Percentiles rank a stretch among this genome's conserved stretches.
Conservation (phyloP, 1,140 invertebrate species). For the Delia radicum region DNA sequence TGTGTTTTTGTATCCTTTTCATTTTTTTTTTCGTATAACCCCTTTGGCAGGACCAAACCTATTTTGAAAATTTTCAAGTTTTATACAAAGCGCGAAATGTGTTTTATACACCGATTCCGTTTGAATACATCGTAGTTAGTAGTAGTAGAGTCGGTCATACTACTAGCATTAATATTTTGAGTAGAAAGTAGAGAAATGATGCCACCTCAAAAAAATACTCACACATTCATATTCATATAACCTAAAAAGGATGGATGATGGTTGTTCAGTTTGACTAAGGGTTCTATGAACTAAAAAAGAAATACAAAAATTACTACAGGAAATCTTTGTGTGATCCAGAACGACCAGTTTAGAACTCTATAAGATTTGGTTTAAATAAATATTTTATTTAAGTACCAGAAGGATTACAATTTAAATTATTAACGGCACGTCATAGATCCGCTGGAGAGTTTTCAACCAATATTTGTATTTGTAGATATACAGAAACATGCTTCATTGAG, state of each 20-base stretch:
- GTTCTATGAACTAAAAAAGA: not conserved
- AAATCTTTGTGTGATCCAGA: not conserved
- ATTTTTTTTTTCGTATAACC: not conserved
- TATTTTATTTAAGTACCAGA: too few species aligned
- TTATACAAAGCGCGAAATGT: conserved; percentile 18
- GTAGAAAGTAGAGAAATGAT: not conserved
- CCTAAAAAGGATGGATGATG: not conserved
- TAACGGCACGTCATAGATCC: too few species aligned
- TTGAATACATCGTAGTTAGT: not conserved
- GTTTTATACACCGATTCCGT: conserved; percentile 6
- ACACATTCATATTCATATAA: not conserved
- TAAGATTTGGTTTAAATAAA: too few species aligned
- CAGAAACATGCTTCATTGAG: too few species aligned
- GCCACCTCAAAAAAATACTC: not conserved
- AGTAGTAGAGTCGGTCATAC: too few species aligned
- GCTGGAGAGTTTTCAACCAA: too few species aligned
- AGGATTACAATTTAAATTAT: too few species aligned
- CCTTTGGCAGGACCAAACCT: conserved; percentile 17
- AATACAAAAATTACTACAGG: not conserved
- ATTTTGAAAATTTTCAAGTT: conserved; percentile 12
- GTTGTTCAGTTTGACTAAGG: not conserved
- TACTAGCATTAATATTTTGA: not conserved
- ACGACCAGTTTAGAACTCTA: too few species aligned
- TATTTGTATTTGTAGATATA: too few species aligned
- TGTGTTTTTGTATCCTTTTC: not conserved